phyloP scores from a whole-genome alignment of 2,113 vertebrate species.

The Chascanopsetta lugubris region DNA sequence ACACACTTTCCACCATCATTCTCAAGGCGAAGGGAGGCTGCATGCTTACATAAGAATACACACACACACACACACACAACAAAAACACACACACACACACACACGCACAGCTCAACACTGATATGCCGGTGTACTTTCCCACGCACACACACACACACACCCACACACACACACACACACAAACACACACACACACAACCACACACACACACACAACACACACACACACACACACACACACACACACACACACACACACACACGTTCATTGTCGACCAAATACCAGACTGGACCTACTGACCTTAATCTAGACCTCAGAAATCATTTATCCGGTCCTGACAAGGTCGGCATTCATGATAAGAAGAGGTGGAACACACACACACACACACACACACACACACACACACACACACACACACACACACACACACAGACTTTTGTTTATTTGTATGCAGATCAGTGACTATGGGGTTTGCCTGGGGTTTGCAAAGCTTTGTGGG shows the following conservation, averaged over 20 bases:
- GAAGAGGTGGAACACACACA: background rate
- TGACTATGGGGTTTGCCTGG: conserved; percentile 31
- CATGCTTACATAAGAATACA: conserved; percentile 65
- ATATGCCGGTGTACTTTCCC: no score
- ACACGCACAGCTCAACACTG: background rate
- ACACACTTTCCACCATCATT: conserved; percentile 69
- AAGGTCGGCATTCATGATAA: background rate
- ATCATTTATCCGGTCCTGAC: background rate
- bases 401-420: background rate
- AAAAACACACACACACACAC: conserved; percentile 18
- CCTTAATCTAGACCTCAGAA: background rate
- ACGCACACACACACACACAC: background rate
- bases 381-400: background rate
- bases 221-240: background rate
- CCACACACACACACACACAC: background rate
- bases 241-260: background rate
- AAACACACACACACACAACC: conserved; percentile 23
- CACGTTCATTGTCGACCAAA: background rate
- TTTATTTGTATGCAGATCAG: conserved; percentile 49
- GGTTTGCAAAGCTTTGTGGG: conserved; percentile 46
- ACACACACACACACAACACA: no score
- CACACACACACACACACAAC: conserved; percentile 24
- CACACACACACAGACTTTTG: conserved; percentile 22
- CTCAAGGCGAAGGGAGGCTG: conserved; percentile 67
- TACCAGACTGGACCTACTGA: background rate